Percentiles rank a stretch among this genome's conserved stretches.
These are phyloP conservation scores for Sebastes flavidus DNA, from an alignment of 2,797 vertebrate genomes.

Conservation along the genomic window DNA sequence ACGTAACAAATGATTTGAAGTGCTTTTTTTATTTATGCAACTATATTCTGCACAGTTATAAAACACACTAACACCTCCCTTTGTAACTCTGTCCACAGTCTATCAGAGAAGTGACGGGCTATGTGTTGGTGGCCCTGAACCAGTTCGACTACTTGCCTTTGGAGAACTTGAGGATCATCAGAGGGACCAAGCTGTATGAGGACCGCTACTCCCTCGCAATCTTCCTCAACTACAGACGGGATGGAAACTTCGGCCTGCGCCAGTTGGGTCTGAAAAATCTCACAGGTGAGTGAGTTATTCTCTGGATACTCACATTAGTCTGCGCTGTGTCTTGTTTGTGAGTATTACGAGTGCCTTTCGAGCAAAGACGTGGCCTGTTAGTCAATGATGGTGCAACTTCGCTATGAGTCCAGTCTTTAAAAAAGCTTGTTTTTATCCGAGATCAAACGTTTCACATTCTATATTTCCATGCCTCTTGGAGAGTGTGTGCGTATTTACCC, in stretches of 20 bases:
- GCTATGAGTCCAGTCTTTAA: neutral
- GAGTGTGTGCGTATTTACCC: neutral
- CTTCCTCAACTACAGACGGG: constrained; percentile 97
- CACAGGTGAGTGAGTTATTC: constrained; percentile 80
- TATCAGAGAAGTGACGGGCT: constrained; percentile 97
- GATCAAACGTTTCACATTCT: neutral
- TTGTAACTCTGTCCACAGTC: constrained; percentile 82
- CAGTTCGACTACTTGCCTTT: constrained; percentile 97
- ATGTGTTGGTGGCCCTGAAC: constrained; percentile 96
- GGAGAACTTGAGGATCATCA: constrained; percentile 96
- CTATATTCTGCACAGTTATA: neutral
- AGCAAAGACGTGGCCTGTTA: neutral
- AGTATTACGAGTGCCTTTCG: neutral
- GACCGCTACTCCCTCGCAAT: constrained; percentile 94
- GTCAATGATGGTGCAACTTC: neutral
- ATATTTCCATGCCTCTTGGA: neutral
- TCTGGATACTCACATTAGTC: neutral
- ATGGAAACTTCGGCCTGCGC: constrained; percentile 93
- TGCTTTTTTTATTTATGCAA: neutral
- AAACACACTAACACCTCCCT: constrained; percentile 6
- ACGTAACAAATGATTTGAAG: neutral
- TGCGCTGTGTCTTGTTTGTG: neutral
- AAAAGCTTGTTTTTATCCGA: neutral
- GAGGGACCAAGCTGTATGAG: constrained; percentile 95
- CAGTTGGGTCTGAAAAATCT: constrained; percentile 94